These are phyloP conservation scores for Pseudolycoriella hygida DNA, from an alignment of 2,888 invertebrate genomes.

Conservation along the genomic window DNA sequence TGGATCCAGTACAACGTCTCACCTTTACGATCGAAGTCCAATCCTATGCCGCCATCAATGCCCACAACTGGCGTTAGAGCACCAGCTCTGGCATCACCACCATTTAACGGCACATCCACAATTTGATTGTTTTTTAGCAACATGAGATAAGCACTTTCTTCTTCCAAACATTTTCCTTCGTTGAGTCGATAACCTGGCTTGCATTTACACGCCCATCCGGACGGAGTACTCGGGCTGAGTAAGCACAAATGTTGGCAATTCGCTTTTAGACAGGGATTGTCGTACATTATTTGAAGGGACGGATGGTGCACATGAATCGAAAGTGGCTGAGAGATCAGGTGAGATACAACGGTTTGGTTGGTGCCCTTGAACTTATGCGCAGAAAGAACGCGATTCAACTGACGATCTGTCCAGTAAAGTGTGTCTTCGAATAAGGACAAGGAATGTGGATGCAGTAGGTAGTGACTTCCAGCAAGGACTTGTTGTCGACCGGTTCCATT, in stretches of 20 bases:
- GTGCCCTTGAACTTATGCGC: constrained; percentile 84
- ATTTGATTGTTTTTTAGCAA: constrained; percentile 80
- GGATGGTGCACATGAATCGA: constrained; percentile 93
- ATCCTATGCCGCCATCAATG: constrained; percentile 67
- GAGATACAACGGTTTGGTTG: constrained; percentile 86
- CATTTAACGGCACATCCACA: constrained; percentile 61
- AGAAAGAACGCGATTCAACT: constrained; percentile 74
- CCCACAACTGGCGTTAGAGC: constrained; percentile 77
- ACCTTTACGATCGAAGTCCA: constrained; percentile 81
- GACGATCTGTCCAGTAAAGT: constrained; percentile 91
- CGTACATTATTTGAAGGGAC: constrained; percentile 66
- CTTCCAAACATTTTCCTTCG: constrained; percentile 61
- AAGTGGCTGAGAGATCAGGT: constrained; percentile 84
- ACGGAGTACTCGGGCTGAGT: constrained; percentile 52
- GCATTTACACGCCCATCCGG: constrained; percentile 77
- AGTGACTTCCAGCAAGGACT: constrained; percentile 75
- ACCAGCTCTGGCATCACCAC: constrained; percentile 58
- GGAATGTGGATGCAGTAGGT: constrained; percentile 88
- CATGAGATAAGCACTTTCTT: constrained; percentile 78
- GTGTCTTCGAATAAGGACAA: constrained; percentile 90
- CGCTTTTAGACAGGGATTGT: constrained; percentile 56
- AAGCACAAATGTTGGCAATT: constrained; percentile 84
- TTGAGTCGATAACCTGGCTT: constrained; percentile 63
- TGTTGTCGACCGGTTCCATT: constrained; percentile 83
- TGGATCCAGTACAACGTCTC: constrained; percentile 80